Percentiles rank a stretch among this genome's conserved stretches.
phyloP scores from a whole-genome alignment of 2,113 vertebrate species.

The Hyperopisus bebe region DNA sequence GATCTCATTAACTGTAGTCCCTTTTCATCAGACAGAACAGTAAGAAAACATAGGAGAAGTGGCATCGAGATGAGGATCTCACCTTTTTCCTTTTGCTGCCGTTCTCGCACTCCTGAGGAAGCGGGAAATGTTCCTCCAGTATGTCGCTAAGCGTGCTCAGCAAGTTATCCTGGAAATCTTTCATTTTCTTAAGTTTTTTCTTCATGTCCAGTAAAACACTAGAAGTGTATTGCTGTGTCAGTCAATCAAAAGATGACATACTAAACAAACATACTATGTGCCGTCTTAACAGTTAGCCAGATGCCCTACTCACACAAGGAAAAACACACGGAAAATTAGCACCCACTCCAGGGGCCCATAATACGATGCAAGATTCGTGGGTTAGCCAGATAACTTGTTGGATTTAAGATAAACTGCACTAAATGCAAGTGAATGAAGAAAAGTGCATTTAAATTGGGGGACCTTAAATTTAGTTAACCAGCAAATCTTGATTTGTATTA shows the following conservation, averaged over 20 bases:
- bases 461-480: background rate
- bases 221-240: background rate
- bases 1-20: background rate
- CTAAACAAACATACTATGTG: no score
- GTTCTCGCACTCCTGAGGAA: slow-evolving; percentile 34
- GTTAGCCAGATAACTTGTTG: background rate
- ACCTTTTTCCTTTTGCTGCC: slow-evolving; percentile 58
- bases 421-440: background rate
- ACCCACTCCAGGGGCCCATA: background rate
- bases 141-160: slow-evolving; percentile 57
- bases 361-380: background rate
- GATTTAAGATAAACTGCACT: background rate
- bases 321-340: background rate
- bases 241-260: background rate
- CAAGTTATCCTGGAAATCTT: slow-evolving; percentile 51
- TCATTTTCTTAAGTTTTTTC: slow-evolving; percentile 56
- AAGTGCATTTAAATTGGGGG: background rate
- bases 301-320: background rate
- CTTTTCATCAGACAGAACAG: background rate
- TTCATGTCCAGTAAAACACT: slow-evolving; percentile 58
- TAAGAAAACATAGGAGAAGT: background rate
- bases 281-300: background rate
- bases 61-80: background rate
- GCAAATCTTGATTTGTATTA: background rate
- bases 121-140: slow-evolving; percentile 55